phyloP scores from a whole-genome alignment of 2,797 vertebrate genomes.

The Tinamus major region DNA sequence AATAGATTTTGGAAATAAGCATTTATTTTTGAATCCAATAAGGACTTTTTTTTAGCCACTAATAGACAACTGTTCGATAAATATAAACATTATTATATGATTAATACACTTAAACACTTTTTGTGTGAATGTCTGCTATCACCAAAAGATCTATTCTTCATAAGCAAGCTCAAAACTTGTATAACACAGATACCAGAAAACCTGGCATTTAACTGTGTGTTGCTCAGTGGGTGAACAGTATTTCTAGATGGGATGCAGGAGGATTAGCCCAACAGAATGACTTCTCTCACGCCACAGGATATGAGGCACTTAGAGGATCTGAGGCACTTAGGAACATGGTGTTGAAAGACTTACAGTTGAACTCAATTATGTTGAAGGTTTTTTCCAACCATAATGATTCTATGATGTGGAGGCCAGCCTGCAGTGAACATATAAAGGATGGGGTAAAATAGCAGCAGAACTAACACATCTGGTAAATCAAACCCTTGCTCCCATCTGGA shows the following conservation, averaged over 20 bases:
- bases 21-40: neutral
- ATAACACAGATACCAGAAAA: neutral
- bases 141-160: neutral
- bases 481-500: neutral
- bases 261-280: neutral
- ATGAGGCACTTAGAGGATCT: too few species aligned
- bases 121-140: neutral
- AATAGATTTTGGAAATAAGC: neutral
- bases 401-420: neutral
- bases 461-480: neutral
- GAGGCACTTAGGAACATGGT: too few species aligned
- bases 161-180: neutral
- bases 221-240: neutral
- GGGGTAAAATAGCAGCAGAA: rapidly evolving
- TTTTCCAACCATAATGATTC: too few species aligned
- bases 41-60: neutral
- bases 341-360: too few species aligned
- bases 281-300: neutral
- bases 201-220: neutral
- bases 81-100: neutral
- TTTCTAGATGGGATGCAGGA: neutral
- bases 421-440: rapidly evolving
- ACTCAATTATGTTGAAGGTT: too few species aligned
- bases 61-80: neutral
- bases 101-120: neutral